Evolutionary conservation across 2,888 invertebrate species (phyloP), one percentile per base, ranked within the genome.

Genomic region (Ellobium chinense): DNA sequence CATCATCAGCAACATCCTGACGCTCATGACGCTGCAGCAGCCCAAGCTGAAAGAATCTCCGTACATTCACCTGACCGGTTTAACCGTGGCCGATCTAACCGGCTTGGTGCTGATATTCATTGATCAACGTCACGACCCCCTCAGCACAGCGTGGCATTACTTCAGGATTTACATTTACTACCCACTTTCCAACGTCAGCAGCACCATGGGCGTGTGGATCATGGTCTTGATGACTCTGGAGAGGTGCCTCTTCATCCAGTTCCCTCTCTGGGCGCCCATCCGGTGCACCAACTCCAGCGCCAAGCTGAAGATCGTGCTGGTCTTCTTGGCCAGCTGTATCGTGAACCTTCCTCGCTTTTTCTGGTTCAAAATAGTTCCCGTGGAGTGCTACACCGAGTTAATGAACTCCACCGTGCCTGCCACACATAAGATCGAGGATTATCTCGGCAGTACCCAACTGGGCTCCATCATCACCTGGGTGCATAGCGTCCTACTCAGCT

Each of bases 141-240:
- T 5, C 2, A 27, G 34, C 54, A 34, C 21, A 21, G 1, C 31
- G 1, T 70, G 70, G 70, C 12, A 12, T 1, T 14, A 54, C 34
- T 78, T 34, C 24, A 14, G 62, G 5, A 31, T 31, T 29, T 66
- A 73, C 21, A n/a, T 73, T 14, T 79, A 66, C 66, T 79, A 73
- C 29, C 79, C 79, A 2, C n/a, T 73, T 4, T 34, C 39, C 36
- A 79, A 79, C 39, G 27, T 66, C 14, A 58, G 37, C 14, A 36
- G 66, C 4, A 54, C 66, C 14, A 27, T 66, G 36, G 56, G 73
- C 56, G 87, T 91, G 1, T 90, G 89, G 89, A 88, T 99, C 99
- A 91, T 99, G 99, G 93, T 99, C 99, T 60, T 99, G 99, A 90
- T 99, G 95, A 89, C 92, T 36, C 86, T 91, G 7, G 92, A 92